These are phyloP conservation scores for Austrolebias charrua DNA, from an alignment of 2,797 vertebrate genomes.

Conservation along the genomic window DNA sequence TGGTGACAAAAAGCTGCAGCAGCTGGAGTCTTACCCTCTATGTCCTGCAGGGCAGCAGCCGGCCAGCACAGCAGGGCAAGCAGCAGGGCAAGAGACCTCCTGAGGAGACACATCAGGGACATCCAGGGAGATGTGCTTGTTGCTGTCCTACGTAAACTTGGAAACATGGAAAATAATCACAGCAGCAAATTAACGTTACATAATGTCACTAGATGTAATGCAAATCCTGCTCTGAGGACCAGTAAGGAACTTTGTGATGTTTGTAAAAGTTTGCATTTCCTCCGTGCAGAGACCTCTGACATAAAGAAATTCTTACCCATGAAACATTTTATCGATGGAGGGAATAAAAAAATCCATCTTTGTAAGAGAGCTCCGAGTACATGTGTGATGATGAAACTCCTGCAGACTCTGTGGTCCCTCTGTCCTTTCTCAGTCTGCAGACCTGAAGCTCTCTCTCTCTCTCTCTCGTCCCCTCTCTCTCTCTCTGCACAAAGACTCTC, in stretches of 20 bases:
- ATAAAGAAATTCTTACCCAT: slow-evolving; percentile 61
- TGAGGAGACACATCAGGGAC: slow-evolving; percentile 49
- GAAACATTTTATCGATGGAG: slow-evolving; percentile 57
- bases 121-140: not conserved
- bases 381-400: slow-evolving; percentile 52
- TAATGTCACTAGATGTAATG: not conserved
- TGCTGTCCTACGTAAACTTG: not conserved
- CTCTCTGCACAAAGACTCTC: slow-evolving; percentile 66
- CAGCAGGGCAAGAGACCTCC: slow-evolving; percentile 65
- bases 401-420: slow-evolving; percentile 46
- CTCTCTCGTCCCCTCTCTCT: slow-evolving; percentile 33
- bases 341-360: slow-evolving; percentile 48
- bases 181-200: not conserved
- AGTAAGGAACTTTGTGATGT: slow-evolving; percentile 3
- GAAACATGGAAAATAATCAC: not conserved
- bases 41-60: slow-evolving; percentile 60
- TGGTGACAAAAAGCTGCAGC: not conserved
- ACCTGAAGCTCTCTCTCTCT: slow-evolving; percentile 8
- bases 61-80: slow-evolving; percentile 60
- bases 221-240: slow-evolving; percentile 17
- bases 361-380: slow-evolving; percentile 46
- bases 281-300: not conserved
- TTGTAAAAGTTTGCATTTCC: not conserved
- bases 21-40: slow-evolving; percentile 66
- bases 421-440: slow-evolving; percentile 2